A percentile compares a stretch with the other conserved stretches of the same genome.
phyloP scores from a whole-genome alignment of 37 sponge, comb jelly and placozoan genomes.

The Trichoplax adhaerens region DNA sequence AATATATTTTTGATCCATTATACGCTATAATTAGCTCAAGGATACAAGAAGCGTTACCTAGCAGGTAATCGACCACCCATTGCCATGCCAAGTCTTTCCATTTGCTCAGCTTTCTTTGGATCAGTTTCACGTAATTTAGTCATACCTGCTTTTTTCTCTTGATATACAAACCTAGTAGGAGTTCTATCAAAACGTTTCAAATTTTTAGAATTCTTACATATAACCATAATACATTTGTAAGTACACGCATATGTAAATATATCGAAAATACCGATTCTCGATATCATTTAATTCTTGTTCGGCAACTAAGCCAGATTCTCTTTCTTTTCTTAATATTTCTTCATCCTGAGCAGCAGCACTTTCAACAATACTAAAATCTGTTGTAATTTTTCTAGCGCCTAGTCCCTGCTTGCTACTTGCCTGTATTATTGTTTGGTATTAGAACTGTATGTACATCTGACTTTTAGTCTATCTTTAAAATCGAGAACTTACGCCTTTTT shows the following conservation, averaged over 20 bases:
- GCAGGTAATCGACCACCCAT: slow-evolving; percentile 9
- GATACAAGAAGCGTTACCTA: background rate
- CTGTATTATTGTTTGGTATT: slow-evolving; percentile 30
- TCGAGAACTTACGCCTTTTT: background rate
- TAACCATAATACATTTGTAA: too few species aligned
- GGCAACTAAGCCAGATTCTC: background rate
- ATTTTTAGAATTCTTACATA: too few species aligned
- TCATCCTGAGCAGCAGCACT: background rate
- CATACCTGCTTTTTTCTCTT: too few species aligned
- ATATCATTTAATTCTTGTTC: too few species aligned
- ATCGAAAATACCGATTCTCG: too few species aligned
- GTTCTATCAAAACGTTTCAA: too few species aligned
- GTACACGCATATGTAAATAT: too few species aligned
- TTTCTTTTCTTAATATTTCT: background rate
- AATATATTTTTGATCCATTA: too few species aligned
- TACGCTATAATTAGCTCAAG: background rate
- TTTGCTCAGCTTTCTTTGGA: slow-evolving; percentile 53
- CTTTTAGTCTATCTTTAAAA: slow-evolving; percentile 1
- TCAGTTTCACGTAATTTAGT: slow-evolving; percentile 5
- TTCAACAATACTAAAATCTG: background rate
- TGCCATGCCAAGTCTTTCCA: slow-evolving; percentile 89
- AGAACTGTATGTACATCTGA: slow-evolving; percentile 61
- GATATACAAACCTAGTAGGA: too few species aligned
- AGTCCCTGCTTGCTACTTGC: background rate
- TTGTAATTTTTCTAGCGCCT: too few species aligned